Evolutionary conservation across 2,797 vertebrate genomes (phyloP).

Genomic region (Mus spretus): DNA sequence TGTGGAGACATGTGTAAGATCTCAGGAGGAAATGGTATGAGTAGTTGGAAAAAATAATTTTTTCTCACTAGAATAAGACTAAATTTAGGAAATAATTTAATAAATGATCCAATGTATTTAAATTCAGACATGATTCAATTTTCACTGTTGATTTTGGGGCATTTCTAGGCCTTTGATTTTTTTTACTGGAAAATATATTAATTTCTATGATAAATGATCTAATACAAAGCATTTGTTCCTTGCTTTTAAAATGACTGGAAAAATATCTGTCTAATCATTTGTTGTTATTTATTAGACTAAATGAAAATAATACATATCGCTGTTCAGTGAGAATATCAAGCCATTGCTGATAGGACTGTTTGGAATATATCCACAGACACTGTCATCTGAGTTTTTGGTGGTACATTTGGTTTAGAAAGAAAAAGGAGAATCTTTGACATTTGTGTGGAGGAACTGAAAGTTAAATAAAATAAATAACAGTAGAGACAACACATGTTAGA

Average conservation of each 20-base stretch:
- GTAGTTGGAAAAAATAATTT: background rate
- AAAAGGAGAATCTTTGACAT: conserved; percentile 45
- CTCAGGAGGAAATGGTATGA: background rate
- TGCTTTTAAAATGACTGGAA: conserved; percentile 41
- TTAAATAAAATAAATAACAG: conserved; percentile 68
- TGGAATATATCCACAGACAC: background rate
- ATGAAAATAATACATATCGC: conserved; percentile 61
- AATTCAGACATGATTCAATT: conserved; percentile 27
- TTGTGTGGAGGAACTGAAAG: conserved; percentile 47
- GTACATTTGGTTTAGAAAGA: conserved; percentile 36
- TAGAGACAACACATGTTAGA: conserved; percentile 64
- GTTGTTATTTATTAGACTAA: conserved; percentile 1
- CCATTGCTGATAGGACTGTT: conserved; percentile 3
- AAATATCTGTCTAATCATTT: background rate
- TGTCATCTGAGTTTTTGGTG: conserved; percentile 22
- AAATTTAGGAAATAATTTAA: conserved; percentile 37
- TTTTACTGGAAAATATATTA: conserved; percentile 44
- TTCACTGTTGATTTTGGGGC: background rate
- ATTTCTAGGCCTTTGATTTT: conserved; percentile 31
- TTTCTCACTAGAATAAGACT: background rate
- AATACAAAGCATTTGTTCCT: conserved; percentile 51
- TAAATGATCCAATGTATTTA: conserved; percentile 27
- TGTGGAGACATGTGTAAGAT: background rate
- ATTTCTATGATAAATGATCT: conserved; percentile 56
- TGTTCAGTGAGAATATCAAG: conserved; percentile 19